phyloP scores from a whole-genome alignment of 2,797 vertebrate genomes.

The Rhincodon typus region DNA sequence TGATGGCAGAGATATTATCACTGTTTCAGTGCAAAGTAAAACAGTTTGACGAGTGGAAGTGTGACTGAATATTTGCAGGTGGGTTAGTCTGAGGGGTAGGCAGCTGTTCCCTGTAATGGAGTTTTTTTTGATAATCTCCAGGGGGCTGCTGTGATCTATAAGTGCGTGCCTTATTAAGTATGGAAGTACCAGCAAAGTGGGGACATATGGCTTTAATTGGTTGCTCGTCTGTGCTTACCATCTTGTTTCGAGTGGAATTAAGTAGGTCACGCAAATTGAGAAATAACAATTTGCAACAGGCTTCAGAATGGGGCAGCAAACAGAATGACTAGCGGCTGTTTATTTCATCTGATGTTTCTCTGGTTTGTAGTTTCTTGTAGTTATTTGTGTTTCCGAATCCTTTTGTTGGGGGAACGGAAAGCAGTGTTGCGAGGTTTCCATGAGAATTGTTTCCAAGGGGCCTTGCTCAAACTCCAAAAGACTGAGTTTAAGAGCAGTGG shows the following conservation, averaged over 20 bases:
- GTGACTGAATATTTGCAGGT: no score
- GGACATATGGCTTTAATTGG: neutral
- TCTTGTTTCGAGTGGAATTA: neutral
- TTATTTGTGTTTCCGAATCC: neutral
- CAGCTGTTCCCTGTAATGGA: neutral
- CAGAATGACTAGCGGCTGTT: no score
- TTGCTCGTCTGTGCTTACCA: neutral
- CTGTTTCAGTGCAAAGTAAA: no score
- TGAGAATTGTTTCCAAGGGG: neutral
- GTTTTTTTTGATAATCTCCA: neutral
- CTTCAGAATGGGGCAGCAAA: neutral
- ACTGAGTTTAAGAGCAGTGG: neutral
- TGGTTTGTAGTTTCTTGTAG: neutral
- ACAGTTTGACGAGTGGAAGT: no score
- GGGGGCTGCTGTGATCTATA: neutral
- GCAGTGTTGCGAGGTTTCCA: neutral
- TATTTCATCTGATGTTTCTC: neutral
- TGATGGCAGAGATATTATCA: no score
- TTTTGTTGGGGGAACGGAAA: neutral
- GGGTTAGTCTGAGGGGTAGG: no score
- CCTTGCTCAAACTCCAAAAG: neutral
- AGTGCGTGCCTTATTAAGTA: neutral
- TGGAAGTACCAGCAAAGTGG: neutral
- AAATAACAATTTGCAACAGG: neutral
- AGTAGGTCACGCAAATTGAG: neutral